These are phyloP conservation scores for Boulengerochromis microlepis DNA, from an alignment of 2,113 vertebrate genomes.

Conservation along the genomic window DNA sequence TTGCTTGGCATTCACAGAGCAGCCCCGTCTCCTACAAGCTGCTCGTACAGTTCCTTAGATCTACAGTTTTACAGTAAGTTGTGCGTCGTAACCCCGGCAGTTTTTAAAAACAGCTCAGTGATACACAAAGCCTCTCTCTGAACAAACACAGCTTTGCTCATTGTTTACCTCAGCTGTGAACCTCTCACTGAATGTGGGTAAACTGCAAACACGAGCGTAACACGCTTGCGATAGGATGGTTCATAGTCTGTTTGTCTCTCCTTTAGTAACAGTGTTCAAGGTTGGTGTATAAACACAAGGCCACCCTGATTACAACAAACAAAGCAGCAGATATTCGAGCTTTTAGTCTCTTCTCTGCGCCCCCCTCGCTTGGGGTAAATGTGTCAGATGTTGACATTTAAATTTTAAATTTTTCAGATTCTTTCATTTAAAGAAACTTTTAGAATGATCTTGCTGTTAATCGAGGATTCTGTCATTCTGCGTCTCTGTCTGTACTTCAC, in stretches of 20 bases:
- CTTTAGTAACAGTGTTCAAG: slow-evolving; percentile 41
- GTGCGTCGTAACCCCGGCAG: neutral
- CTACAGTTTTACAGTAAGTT: neutral
- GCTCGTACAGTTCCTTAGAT: neutral
- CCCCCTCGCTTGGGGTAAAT: neutral
- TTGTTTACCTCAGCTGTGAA: slow-evolving; percentile 39
- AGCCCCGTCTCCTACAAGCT: neutral
- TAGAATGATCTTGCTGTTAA: neutral
- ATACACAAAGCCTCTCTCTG: neutral
- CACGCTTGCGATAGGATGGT: neutral
- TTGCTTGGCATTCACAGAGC: neutral
- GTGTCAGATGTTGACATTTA: neutral
- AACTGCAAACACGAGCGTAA: neutral
- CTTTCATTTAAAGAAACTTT: neutral
- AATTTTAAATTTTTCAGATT: neutral
- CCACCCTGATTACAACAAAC: slow-evolving; percentile 32
- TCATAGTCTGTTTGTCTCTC: slow-evolving; percentile 26
- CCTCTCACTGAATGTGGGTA: slow-evolving; percentile 9
- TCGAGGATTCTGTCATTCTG: neutral
- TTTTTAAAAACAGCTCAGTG: neutral
- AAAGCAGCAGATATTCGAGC: slow-evolving; percentile 5
- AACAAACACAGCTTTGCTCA: slow-evolving; percentile 22
- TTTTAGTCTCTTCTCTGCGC: neutral
- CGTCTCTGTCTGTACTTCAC: neutral
- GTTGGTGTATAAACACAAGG: slow-evolving; percentile 38